A percentile compares a stretch with the other conserved stretches of the same genome.
Conservation (phyloP, 2,888 invertebrate genomes). For the Tupiocoris notatus region DNA sequence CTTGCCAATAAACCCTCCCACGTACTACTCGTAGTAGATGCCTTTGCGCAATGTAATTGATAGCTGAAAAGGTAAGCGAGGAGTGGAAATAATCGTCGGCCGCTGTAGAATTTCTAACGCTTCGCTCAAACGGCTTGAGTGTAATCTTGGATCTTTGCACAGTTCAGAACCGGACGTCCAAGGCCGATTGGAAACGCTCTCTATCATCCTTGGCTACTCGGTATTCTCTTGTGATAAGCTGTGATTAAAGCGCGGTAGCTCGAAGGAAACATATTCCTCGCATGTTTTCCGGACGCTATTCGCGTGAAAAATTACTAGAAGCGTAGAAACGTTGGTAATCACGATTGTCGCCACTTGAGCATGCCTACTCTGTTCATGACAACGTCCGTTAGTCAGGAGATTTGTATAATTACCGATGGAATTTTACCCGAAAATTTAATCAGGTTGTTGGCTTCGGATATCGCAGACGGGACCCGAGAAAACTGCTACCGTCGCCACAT, state of each 20-base stretch:
- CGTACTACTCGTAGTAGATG: conserved; percentile 5
- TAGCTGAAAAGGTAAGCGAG: conserved; percentile 1
- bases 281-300: not conserved
- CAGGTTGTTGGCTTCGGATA: no score
- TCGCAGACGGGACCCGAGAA: no score
- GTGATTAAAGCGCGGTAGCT: not conserved
- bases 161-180: not conserved
- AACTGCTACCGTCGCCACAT: no score
- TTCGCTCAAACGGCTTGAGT: no score
- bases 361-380: no score
- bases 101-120: not conserved
- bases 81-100: not conserved
- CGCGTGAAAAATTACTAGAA: not conserved
- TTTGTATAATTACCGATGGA: no score
- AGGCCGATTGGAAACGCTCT: not conserved
- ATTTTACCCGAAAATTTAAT: no score
- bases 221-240: not conserved
- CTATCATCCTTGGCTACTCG: not conserved
- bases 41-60: conserved; percentile 30
- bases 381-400: no score
- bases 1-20: conserved; percentile 28
- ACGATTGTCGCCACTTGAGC: no score
- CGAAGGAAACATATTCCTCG: not conserved
- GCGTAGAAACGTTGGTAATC: no score
- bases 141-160: not conserved